Conservation (phyloP, 2,113 vertebrate species). For the Pedetes capensis region DNA sequence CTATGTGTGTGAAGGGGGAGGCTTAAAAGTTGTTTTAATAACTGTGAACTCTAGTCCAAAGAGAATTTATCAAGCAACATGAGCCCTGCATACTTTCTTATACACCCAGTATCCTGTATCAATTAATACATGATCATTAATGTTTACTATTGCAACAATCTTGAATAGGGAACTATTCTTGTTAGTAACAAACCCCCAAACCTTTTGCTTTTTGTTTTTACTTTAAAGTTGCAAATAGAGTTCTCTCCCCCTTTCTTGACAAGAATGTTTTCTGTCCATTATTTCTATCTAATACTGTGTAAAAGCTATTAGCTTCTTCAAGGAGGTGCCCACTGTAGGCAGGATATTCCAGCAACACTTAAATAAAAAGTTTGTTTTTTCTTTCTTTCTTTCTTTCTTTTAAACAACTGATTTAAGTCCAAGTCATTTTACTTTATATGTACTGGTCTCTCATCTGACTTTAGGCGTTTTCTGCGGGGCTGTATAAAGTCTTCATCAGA, state of each 20-base stretch:
- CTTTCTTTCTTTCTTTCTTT: neutral
- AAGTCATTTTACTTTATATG: constrained; percentile 93
- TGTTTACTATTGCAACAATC: constrained; percentile 74
- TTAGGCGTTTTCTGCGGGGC: constrained; percentile 97
- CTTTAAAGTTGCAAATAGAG: constrained; percentile 55
- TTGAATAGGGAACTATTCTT: constrained; percentile 68
- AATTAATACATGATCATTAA: constrained; percentile 68
- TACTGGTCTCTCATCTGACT: constrained; percentile 93
- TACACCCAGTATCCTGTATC: constrained; percentile 65
- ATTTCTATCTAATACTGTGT: constrained; percentile 87
- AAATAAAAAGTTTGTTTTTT: constrained; percentile 82
- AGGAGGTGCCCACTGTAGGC: constrained; percentile 83
- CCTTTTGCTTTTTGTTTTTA: constrained; percentile 41
- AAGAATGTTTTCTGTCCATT: constrained; percentile 86
- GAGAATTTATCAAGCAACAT: constrained; percentile 58
- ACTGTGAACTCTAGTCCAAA: constrained; percentile 67
- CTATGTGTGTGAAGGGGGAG: neutral
- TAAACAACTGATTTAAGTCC: constrained; percentile 83
- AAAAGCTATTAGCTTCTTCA: constrained; percentile 86
- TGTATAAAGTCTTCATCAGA: constrained; percentile 97
- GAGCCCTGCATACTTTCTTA: constrained; percentile 60
- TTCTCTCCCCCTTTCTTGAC: constrained; percentile 80
- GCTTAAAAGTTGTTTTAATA: constrained; percentile 9
- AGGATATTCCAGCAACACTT: constrained; percentile 87
- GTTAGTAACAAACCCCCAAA: constrained; percentile 61